Conservation (phyloP, 2,888 invertebrate genomes). For the Spatulosminthurus flaviceps region DNA sequence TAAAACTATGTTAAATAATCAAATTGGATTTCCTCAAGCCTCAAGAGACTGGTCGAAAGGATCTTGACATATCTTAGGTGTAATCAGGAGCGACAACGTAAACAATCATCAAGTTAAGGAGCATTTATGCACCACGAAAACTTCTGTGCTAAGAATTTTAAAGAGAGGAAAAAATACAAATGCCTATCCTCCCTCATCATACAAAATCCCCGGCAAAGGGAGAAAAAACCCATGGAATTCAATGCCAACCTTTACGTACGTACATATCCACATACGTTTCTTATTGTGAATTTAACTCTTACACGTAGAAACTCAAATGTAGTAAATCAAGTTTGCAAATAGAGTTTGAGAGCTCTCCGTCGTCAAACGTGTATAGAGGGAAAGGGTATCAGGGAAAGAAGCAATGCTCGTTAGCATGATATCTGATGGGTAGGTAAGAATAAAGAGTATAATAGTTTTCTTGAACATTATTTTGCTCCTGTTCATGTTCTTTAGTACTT, state of each 20-base stretch:
- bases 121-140: not conserved
- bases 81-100: constrained; percentile 25
- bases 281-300: not conserved
- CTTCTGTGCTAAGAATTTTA: constrained; percentile 18
- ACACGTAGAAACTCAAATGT: not conserved
- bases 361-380: constrained; percentile 39
- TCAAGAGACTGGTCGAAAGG: not conserved
- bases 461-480: constrained; percentile 1
- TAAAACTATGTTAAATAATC: not conserved
- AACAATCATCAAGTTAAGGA: not conserved
- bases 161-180: not conserved
- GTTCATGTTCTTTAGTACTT: not conserved
- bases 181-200: too few species aligned
- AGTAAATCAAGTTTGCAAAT: constrained; percentile 52
- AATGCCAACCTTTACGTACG: not conserved
- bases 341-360: constrained; percentile 48
- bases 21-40: not conserved
- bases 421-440: too few species aligned
- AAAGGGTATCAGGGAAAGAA: not conserved
- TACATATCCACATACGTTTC: not conserved
- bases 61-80: not conserved
- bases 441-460: too few species aligned
- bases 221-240: not conserved
- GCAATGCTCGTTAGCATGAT: too few species aligned
- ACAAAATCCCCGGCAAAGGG: not conserved